Evolutionary conservation across 2,888 invertebrate genomes (phyloP).

Genomic region (Mesorhabditis belari): DNA sequence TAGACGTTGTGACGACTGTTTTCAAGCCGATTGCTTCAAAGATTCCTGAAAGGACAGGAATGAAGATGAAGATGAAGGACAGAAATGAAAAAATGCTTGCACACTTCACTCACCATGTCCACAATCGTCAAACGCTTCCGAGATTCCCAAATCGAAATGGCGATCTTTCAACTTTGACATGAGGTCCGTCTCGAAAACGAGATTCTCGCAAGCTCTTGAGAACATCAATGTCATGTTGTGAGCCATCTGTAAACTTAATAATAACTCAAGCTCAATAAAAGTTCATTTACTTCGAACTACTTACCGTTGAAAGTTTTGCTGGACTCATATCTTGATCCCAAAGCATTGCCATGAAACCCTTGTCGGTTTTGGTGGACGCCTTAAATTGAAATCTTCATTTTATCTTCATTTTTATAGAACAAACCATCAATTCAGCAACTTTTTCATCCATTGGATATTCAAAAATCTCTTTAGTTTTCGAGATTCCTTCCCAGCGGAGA

Average conservation of each 20-base stretch:
- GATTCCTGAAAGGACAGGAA: conserved; percentile 8
- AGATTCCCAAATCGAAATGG: neutral
- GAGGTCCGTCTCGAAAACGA: neutral
- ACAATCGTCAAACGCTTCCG: neutral
- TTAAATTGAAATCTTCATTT: neutral
- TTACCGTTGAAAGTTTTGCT: neutral
- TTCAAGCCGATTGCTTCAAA: conserved; percentile 19
- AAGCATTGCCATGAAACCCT: neutral
- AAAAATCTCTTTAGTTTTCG: neutral
- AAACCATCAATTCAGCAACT: neutral
- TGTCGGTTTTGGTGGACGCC: neutral
- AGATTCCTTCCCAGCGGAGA: neutral
- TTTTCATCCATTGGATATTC: neutral
- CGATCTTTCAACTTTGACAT: neutral
- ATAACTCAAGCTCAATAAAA: neutral
- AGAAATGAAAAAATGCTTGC: too few species aligned
- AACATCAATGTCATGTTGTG: neutral
- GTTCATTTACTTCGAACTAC: neutral
- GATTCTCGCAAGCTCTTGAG: neutral
- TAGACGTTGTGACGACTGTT: neutral
- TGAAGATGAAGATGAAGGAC: neutral
- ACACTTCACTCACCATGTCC: too few species aligned
- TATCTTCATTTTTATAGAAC: too few species aligned
- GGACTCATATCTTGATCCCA: neutral
- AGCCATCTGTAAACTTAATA: neutral